Evolutionary conservation across 1,140 invertebrate species (phyloP), one percentile per base, ranked within the genome.

Genomic region (Philaenus spumarius): DNA sequence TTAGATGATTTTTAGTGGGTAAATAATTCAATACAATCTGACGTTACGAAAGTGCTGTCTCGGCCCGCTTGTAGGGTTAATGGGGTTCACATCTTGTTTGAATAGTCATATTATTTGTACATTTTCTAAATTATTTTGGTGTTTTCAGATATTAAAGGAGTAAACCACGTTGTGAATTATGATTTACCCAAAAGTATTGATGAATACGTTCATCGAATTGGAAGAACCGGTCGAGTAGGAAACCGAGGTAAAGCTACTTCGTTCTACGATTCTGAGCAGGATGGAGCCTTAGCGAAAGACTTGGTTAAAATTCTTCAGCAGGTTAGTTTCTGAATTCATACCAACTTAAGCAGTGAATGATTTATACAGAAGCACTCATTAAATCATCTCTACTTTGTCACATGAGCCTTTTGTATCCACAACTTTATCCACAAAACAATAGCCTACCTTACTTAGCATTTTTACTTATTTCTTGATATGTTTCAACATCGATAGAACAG

Each of bases 171-270:
- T 0, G 84, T 98, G 4, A 97, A 97, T 71, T 97, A 85, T 68
- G 94, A 97, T 71, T 68, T 97, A 61, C 94, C 95, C 0, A 84
- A 84, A 55, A 77, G 78, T 22, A 89, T 96, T 58, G 92, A 95
- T 60, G 92, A 95, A 58, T 98, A 98, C 69, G 92, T 97, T 4
- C 95, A 98, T 75, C 79, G 95, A 43, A 97, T 97, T 68, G 95
- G 95, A 1, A 78, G 95, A 66, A 98, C 95, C 15, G 95, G 95
- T 1, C 82, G 95, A 39, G 88, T 97, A 19, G 95, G 95, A 0
- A 95, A 97, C 72, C 72, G 84, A 39, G 95, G 95, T 4, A 85
- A 82, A 66, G 91, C 95, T 0, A 90, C 89, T 0, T 93, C 88
- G 7, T 97, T 97, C 73, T 97, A 79, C 69, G 85, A 92, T 71